A percentile compares a stretch with the other conserved stretches of the same genome.
Conservation (phyloP, 2,888 invertebrate species). For the Penaeus monodon region DNA sequence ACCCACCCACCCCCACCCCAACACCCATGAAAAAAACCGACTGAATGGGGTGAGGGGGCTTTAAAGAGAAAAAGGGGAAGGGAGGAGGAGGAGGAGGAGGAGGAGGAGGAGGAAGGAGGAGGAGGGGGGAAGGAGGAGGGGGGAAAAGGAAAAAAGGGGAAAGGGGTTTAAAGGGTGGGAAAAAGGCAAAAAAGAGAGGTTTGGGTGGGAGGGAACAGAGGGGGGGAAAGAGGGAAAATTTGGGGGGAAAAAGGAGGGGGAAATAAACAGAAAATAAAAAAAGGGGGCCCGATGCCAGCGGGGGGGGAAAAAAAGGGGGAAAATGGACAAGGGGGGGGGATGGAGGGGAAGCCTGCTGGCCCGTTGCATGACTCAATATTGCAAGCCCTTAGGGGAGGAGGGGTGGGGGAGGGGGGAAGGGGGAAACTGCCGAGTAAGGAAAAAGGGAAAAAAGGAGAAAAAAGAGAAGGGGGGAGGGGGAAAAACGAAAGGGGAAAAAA, state of each 20-base stretch:
- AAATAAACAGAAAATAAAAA: background rate
- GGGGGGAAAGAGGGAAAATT: background rate
- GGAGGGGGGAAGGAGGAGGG: background rate
- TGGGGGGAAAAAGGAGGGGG: background rate
- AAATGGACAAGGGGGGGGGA: background rate
- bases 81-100: background rate
- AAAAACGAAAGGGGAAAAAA: no score
- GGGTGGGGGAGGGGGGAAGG: background rate
- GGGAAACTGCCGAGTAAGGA: no score
- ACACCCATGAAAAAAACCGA: no score
- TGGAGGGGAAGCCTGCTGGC: constrained; percentile 16
- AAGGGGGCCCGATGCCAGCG: background rate
- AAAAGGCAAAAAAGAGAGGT: background rate
- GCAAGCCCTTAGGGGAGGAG: constrained; percentile 23
- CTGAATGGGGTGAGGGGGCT: background rate
- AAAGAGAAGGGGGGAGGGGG: no score
- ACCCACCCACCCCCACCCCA: no score
- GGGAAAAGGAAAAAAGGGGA: no score
- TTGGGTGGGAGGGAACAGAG: background rate
- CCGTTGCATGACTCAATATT: constrained; percentile 41
- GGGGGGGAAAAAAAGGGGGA: background rate
- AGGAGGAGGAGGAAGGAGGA: background rate
- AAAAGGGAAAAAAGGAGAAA: no score
- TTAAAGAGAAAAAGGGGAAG: background rate
- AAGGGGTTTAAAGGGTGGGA: background rate